A percentile compares a stretch with the other conserved stretches of the same genome.
Conservation (phyloP, 2,797 vertebrate genomes). For the Siniperca obscura region DNA sequence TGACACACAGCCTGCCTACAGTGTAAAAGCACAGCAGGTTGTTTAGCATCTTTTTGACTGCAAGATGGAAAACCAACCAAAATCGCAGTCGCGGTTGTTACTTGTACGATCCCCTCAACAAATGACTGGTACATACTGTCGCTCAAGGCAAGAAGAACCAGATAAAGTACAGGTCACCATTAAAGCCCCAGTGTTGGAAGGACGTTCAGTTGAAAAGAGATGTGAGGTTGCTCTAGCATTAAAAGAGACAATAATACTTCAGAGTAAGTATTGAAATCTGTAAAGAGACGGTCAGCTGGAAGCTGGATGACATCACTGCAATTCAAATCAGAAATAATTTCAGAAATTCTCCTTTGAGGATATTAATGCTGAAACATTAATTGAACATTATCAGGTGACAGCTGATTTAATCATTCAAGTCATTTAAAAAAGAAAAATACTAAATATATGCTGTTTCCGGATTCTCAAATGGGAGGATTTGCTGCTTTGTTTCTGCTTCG, state of each 20-base stretch:
- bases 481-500: neutral
- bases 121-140: neutral
- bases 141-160: neutral
- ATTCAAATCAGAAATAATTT: neutral
- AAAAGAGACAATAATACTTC: neutral
- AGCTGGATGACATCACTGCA: neutral
- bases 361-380: too few relatives aligned
- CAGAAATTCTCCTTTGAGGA: neutral
- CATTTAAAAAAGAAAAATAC: neutral
- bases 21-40: neutral
- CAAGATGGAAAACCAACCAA: slow-evolving; percentile 27
- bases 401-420: neutral
- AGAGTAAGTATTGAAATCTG: neutral
- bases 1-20: slow-evolving; percentile 30
- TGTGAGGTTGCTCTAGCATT: neutral
- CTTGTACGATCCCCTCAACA: neutral
- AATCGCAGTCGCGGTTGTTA: neutral
- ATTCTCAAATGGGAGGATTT: too few relatives aligned
- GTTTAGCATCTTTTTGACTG: slow-evolving; percentile 33
- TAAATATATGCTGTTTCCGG: neutral
- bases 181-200: neutral
- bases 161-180: neutral
- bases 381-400: neutral
- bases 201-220: neutral
- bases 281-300: neutral